Evolutionary conservation across 2,888 invertebrate genomes (phyloP), one percentile per base, ranked within the genome.

Genomic region (Diogma glabrata): DNA sequence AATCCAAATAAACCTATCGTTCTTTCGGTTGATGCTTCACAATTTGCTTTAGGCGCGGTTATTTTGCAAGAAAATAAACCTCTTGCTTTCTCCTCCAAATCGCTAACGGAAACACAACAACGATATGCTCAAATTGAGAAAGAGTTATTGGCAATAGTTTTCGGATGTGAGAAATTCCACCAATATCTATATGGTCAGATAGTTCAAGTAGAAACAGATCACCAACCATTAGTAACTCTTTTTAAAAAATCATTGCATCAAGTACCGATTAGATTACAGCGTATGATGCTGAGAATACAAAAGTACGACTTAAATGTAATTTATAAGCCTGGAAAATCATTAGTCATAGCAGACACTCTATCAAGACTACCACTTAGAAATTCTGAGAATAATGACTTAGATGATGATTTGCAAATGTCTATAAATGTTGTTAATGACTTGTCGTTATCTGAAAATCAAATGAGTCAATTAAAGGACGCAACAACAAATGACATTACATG

Each of bases 251-350:
- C n/a, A n/a, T n/a, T n/a, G n/a, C n/a, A n/a, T n/a, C n/a, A n/a
- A n/a, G n/a, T n/a, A n/a, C n/a, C n/a, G n/a, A n/a, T n/a, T n/a
- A n/a, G 33, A 14, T 33, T 33, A 33, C 33, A 33, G 14, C 10
- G 33, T 33, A 33, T 33, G 33, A 33, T 33, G 33, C 14, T 33
- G 33, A 33, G 4, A n/a, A n/a, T n/a, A n/a, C n/a, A n/a, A n/a
- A n/a, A n/a, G n/a, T n/a, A n/a, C n/a, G n/a, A n/a, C 4, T 33
- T 33, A 14, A 33, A 33, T 4, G 33, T 33, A 9, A 9, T 4
- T 33, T 33, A 33, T 33, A 33, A 33, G 33, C 6, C 33, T 33
- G 33, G 33, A 33, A 33, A 33, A 33, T 33, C 33, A 33, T 33
- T 33, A 9, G 33, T 33, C 33, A 33, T 33, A 33, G 33, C 33